These are phyloP conservation scores for Drosophila orosa DNA, from an alignment of 1,140 invertebrate species.

Conservation along the genomic window DNA sequence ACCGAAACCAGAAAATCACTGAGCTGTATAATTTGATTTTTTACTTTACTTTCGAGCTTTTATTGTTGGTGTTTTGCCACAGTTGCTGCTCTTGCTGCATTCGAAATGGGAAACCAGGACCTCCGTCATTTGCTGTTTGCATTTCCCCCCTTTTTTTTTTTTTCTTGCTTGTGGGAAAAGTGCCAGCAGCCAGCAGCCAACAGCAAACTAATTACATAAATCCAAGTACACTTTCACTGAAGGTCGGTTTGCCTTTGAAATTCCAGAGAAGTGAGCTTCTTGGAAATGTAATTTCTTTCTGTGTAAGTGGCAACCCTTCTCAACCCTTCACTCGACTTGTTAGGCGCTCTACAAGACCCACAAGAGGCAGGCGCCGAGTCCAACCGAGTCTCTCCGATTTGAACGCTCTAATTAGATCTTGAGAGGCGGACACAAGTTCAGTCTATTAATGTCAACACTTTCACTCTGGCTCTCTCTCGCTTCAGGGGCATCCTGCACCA, in stretches of 20 bases:
- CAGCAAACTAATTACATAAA: conserved; percentile 66
- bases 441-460: conserved; percentile 68
- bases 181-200: conserved; percentile 27
- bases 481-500: conserved; percentile 96
- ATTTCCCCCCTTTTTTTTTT: conserved; percentile 6
- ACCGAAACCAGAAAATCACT: conserved; percentile 74
- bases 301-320: conserved; percentile 27
- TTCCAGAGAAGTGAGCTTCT: neutral
- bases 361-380: conserved; percentile 44
- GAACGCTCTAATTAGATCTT: conserved; percentile 68
- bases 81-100: conserved; percentile 15
- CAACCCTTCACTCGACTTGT: conserved; percentile 40
- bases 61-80: conserved; percentile 36
- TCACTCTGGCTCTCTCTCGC: conserved; percentile 84
- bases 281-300: conserved; percentile 5
- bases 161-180: conserved; percentile 7
- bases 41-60: conserved; percentile 39
- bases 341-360: conserved; percentile 22
- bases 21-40: conserved; percentile 79
- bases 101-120: conserved; percentile 23
- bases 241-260: conserved; percentile 1
- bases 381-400: conserved; percentile 16
- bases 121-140: conserved; percentile 7
- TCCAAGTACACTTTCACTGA: conserved; percentile 17
- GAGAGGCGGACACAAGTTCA: conserved; percentile 68